Evolutionary conservation across 2,113 vertebrate species (phyloP).

Genomic region (Struthidea cinerea): DNA sequence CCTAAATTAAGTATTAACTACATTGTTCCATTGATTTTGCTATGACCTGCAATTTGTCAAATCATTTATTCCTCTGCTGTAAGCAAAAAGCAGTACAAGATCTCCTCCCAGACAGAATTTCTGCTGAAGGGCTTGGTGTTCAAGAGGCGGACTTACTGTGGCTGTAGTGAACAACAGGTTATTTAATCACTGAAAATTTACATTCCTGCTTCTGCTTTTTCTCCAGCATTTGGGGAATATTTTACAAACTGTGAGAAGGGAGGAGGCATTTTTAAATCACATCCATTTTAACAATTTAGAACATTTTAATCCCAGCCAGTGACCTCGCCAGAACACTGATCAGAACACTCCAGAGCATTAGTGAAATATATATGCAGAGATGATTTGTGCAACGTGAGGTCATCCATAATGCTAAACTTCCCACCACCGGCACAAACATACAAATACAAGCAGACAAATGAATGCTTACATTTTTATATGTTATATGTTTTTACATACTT

Average conservation of each 20-base stretch:
- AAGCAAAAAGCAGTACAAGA: background rate
- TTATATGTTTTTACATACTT: background rate
- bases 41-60: background rate
- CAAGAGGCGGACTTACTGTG: background rate
- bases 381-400: background rate
- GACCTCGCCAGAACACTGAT: constrained; percentile 15
- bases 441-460: background rate
- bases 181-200: background rate
- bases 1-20: background rate
- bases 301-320: constrained; percentile 10
- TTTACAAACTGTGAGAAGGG: background rate
- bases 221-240: background rate
- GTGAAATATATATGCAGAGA: background rate
- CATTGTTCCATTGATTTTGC: background rate
- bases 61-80: background rate
- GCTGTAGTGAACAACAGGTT: background rate
- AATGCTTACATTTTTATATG: background rate
- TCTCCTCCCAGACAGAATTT: background rate
- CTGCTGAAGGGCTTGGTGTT: background rate
- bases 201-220: background rate
- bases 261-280: constrained; percentile 26
- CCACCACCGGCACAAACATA: background rate
- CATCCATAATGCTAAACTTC: background rate
- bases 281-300: constrained; percentile 19
- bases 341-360: constrained; percentile 22